Conservation (phyloP, 2,888 invertebrate genomes). For the Sceliomorpha sp. region DNA sequence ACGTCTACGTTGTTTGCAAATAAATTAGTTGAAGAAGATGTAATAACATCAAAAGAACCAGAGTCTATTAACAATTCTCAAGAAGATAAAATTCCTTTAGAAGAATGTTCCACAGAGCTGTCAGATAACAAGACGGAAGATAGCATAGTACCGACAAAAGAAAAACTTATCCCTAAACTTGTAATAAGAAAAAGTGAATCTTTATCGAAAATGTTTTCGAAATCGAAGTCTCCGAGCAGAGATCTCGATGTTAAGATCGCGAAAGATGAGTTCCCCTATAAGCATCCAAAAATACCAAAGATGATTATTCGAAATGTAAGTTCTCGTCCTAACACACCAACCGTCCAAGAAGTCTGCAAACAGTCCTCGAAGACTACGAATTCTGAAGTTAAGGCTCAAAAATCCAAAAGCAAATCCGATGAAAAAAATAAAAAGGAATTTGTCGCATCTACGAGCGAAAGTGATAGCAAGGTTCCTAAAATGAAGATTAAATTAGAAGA, state of each 20-base stretch:
- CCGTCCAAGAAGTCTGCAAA: constrained; percentile 62
- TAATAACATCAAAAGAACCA: constrained; percentile 1
- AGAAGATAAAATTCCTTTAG: too few relatives aligned
- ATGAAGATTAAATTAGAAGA: constrained; percentile 72
- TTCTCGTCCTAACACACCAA: constrained; percentile 75
- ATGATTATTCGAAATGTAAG: constrained; percentile 75
- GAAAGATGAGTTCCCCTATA: constrained; percentile 23
- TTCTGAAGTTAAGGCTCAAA: constrained; percentile 51
- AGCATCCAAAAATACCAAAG: constrained; percentile 75
- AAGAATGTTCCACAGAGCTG: constrained; percentile 10
- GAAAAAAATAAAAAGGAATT: constrained; percentile 46
- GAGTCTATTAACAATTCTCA: constrained; percentile 9
- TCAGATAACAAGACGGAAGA: constrained; percentile 8
- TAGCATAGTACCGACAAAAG: constrained; percentile 19
- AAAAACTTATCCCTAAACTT: constrained; percentile 66
- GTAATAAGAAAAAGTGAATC: constrained; percentile 69
- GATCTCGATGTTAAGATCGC: constrained; percentile 13
- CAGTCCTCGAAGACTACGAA: constrained; percentile 45
- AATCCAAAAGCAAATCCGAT: constrained; percentile 33
- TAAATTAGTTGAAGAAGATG: constrained; percentile 22
- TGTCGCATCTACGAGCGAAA: constrained; percentile 28
- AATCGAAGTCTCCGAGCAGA: constrained; percentile 35
- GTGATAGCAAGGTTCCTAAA: constrained; percentile 63
- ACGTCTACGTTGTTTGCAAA: constrained; percentile 20
- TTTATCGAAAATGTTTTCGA: constrained; percentile 56